A percentile compares a stretch with the other conserved stretches of the same genome.
Conservation (phyloP, 2,113 vertebrate genomes). For the Beaufortia kweichowensis region DNA sequence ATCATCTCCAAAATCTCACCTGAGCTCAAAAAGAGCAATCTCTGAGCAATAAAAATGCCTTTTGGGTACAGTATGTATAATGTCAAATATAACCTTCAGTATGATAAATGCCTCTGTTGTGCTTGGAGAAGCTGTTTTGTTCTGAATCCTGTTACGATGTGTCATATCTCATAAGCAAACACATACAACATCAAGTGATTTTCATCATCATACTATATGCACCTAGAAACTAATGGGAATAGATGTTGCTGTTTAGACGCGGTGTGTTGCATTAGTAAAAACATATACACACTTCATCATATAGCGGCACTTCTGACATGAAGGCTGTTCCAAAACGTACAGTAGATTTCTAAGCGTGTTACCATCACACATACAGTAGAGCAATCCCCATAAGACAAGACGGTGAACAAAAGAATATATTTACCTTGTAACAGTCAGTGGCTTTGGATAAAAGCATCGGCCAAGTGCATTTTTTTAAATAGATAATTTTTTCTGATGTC, state of each 20-base stretch:
- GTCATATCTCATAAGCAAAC: slow-evolving; percentile 28
- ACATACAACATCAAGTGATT: not conserved
- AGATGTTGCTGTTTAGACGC: not conserved
- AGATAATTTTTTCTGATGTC: no score
- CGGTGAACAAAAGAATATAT: no score
- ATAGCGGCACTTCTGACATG: not conserved
- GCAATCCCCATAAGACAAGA: no score
- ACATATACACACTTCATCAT: not conserved
- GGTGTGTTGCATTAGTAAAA: not conserved
- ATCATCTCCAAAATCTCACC: no score
- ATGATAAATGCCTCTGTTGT: not conserved
- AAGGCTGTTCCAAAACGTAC: no score
- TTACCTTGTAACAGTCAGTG: no score
- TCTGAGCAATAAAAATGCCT: no score
- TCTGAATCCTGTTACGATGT: slow-evolving; percentile 1
- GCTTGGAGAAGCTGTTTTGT: slow-evolving; percentile 24
- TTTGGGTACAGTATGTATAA: not conserved
- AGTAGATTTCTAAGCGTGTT: no score
- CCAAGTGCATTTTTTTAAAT: no score
- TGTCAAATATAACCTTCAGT: not conserved
- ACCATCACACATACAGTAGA: no score
- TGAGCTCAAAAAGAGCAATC: no score
- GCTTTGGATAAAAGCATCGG: no score
- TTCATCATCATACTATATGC: not conserved
- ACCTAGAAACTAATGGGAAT: not conserved